Percentiles rank a stretch among this genome's conserved stretches.
These are phyloP conservation scores for Tetragnatha versicolor DNA, from an alignment of 1,140 invertebrate species.

Conservation along the genomic window DNA sequence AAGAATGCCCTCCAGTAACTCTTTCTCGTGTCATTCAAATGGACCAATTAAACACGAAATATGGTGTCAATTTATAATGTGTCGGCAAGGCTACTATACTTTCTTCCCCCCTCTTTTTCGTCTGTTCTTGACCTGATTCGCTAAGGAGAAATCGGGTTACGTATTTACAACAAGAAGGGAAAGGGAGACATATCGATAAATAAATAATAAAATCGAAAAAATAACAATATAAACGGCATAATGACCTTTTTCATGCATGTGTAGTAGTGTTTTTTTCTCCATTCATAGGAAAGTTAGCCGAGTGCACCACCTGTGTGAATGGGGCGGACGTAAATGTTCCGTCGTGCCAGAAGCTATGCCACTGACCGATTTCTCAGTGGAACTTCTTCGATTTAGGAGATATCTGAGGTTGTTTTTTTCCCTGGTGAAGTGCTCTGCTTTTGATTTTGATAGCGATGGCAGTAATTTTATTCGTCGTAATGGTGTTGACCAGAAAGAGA, in stretches of 20 bases:
- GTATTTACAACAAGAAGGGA: slow-evolving; percentile 2
- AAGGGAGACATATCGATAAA: too few relatives aligned
- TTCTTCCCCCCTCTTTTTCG: background rate
- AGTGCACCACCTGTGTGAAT: background rate
- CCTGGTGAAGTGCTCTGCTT: too few relatives aligned
- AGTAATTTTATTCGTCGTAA: too few relatives aligned
- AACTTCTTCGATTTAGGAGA: background rate
- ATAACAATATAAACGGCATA: too few relatives aligned
- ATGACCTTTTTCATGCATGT: slow-evolving; percentile 1
- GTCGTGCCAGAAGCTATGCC: background rate
- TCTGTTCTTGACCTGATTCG: slow-evolving; percentile 51
- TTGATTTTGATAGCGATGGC: too few relatives aligned
- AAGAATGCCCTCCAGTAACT: too few relatives aligned
- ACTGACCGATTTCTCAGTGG: slow-evolving; percentile 9
- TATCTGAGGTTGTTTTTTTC: background rate
- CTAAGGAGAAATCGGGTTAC: slow-evolving; percentile 37
- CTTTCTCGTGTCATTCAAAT: slow-evolving; percentile 46
- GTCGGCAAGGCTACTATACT: slow-evolving; percentile 24
- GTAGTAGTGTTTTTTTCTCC: slow-evolving; percentile 20
- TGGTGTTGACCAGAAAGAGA: too few relatives aligned
- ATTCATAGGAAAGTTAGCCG: slow-evolving; percentile 28
- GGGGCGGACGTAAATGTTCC: background rate
- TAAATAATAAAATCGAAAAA: too few relatives aligned
- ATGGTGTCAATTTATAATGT: slow-evolving; percentile 42
- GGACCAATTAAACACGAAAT: slow-evolving; percentile 40